A percentile compares a stretch with the other conserved stretches of the same genome.
These are phyloP conservation scores for Heliconius sara DNA, from an alignment of 2,888 invertebrate genomes.

Conservation along the genomic window DNA sequence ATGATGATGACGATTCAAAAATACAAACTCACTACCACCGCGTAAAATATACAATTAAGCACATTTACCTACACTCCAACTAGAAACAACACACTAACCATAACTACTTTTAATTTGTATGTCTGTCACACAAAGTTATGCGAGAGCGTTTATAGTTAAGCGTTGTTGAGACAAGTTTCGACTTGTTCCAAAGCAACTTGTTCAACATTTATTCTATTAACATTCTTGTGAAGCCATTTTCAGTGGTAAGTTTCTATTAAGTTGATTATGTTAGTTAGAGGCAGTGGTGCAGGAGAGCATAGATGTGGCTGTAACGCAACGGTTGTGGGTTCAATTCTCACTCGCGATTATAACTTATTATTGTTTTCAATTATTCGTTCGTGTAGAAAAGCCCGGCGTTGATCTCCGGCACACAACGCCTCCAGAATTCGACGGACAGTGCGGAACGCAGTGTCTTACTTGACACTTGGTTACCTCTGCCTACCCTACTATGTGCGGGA, in stretches of 20 bases:
- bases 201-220: constrained; percentile 39
- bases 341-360: too few relatives aligned
- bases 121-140: constrained; percentile 43
- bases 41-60: neutral
- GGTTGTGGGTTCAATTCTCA: neutral
- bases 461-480: neutral
- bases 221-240: constrained; percentile 35
- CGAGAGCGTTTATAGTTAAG: constrained; percentile 37
- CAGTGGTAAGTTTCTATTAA: constrained; percentile 32
- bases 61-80: too few relatives aligned
- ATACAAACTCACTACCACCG: neutral
- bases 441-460: neutral
- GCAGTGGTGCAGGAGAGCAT: neutral
- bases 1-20: too few relatives aligned
- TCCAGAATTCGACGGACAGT: neutral
- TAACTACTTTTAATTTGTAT: constrained; percentile 1
- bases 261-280: constrained; percentile 8
- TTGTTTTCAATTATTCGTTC: too few relatives aligned
- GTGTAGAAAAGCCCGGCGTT: neutral
- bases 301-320: neutral
- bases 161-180: constrained; percentile 37
- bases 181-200: constrained; percentile 35
- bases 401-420: neutral
- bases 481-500: neutral
- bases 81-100: neutral